Conservation (phyloP, 1,140 invertebrate genomes). For the Caenorhabditis remanei region DNA sequence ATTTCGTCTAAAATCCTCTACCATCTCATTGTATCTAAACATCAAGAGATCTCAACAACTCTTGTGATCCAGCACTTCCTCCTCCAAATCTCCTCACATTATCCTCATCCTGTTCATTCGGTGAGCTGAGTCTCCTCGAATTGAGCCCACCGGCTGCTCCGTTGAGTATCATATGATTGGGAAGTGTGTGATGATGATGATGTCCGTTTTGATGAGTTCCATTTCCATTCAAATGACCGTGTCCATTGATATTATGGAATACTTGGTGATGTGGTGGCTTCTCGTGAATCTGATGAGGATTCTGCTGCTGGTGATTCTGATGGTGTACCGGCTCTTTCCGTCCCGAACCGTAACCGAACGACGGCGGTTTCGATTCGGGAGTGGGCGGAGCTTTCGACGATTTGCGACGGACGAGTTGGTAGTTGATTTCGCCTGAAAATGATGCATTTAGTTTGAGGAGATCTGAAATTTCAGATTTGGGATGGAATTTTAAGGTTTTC, state of each 20-base stretch:
- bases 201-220: background rate
- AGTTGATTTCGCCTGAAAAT: conserved; percentile 38
- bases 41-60: conserved; percentile 14
- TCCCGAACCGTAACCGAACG: conserved; percentile 5
- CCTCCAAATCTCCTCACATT: background rate
- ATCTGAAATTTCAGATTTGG: background rate
- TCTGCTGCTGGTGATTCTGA: background rate
- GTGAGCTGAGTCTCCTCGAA: conserved; percentile 23
- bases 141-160: conserved; percentile 22
- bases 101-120: conserved; percentile 40
- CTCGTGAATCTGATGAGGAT: background rate
- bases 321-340: background rate
- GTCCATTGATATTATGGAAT: background rate
- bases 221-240: conserved; percentile 13
- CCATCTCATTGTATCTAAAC: no score
- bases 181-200: conserved; percentile 9
- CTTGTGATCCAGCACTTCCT: background rate
- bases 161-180: conserved; percentile 6
- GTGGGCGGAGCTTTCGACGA: conserved; percentile 35
- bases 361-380: conserved; percentile 2
- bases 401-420: conserved; percentile 7
- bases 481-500: no score
- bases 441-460: background rate
- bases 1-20: no score
- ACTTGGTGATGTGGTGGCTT: background rate